Percentiles rank a stretch among this genome's conserved stretches.
Evolutionary conservation across 1,140 invertebrate genomes (phyloP).

Genomic region (Oscheius sp.): DNA sequence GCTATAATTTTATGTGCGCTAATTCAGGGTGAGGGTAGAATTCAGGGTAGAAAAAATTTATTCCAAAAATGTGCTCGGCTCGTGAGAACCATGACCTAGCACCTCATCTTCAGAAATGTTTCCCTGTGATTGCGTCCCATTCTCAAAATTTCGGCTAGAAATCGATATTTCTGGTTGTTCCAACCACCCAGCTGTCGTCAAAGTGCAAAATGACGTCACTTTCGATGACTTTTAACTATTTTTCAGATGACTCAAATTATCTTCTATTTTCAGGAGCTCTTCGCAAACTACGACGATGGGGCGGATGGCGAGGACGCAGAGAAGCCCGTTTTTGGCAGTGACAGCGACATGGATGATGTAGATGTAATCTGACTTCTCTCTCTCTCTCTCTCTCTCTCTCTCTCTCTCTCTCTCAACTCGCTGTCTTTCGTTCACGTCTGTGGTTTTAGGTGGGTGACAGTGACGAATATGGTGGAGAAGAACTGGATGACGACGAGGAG

Average conservation of each 20-base stretch:
- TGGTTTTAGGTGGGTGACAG: slow-evolving; percentile 2
- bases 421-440: no score
- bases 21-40: no score
- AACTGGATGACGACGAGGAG: slow-evolving; percentile 19
- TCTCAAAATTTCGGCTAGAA: no score
- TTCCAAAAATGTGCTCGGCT: no score
- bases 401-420: background rate
- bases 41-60: no score
- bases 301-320: slow-evolving; percentile 56
- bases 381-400: background rate
- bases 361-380: background rate
- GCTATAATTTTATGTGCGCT: no score
- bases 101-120: no score
- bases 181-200: no score
- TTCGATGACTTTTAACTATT: slow-evolving; percentile 14
- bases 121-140: no score
- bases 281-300: slow-evolving; percentile 74
- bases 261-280: slow-evolving; percentile 68
- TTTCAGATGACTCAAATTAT: background rate
- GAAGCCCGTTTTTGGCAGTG: slow-evolving; percentile 50
- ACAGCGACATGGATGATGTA: slow-evolving; percentile 13
- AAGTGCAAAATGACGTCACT: no score
- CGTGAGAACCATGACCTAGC: no score
- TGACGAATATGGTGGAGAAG: slow-evolving; percentile 15
- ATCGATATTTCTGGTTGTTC: no score